Evolutionary conservation across 2,113 vertebrate genomes (phyloP).

Genomic region (Grantiella picta): DNA sequence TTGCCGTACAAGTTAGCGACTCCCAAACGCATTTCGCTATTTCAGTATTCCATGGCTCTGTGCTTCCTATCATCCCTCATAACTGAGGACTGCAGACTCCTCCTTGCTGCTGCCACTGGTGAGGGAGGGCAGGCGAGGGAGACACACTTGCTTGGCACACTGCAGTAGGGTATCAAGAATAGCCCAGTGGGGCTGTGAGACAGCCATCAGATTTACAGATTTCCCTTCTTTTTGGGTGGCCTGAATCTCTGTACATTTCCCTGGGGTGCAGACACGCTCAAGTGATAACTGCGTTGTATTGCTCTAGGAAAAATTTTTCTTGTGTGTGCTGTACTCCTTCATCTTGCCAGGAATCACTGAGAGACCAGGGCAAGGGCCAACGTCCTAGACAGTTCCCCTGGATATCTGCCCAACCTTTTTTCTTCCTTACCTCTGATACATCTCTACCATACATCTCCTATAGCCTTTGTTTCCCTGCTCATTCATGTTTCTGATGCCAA

Average conservation of each 20-base stretch:
- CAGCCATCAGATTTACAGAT: neutral
- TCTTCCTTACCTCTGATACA: neutral
- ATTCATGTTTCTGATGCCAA: neutral
- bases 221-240: neutral
- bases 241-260: neutral
- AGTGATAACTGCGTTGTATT: neutral
- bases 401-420: neutral
- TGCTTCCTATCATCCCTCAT: neutral
- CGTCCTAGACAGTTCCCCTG: neutral
- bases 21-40: fast-evolving
- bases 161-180: neutral
- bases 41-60: neutral
- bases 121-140: neutral
- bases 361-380: neutral
- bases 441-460: neutral
- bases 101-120: neutral
- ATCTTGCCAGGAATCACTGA: neutral
- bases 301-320: neutral
- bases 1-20: neutral
- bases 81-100: neutral
- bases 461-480: neutral
- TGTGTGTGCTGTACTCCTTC: neutral
- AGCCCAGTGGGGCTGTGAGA: neutral
- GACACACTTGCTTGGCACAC: fast-evolving
- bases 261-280: neutral